phyloP scores from a whole-genome alignment of 2,797 vertebrate genomes.

The Sebastes kiyomatsui region DNA sequence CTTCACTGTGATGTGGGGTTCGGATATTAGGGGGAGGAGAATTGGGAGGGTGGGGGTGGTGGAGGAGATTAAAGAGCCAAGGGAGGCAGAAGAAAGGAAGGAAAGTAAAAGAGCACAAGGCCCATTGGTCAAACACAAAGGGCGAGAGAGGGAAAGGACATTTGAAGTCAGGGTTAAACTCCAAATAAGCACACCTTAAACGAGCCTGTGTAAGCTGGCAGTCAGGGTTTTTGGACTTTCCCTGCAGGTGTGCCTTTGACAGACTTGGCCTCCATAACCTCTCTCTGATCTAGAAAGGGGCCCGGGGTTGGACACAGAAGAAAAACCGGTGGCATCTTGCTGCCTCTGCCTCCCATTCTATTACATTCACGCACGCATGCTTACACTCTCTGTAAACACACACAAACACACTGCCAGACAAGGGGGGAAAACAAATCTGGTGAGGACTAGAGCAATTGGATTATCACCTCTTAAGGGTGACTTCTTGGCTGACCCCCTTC shows the following conservation, averaged over 20 bases:
- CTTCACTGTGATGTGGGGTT: conserved; percentile 71
- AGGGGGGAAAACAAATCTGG: conserved; percentile 78
- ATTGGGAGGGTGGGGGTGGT: conserved; percentile 71
- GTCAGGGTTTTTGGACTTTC: conserved; percentile 73
- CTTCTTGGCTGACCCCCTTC: conserved; percentile 84
- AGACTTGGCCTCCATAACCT: conserved; percentile 78
- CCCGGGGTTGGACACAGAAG: conserved; percentile 60
- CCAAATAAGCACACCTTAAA: conserved; percentile 86
- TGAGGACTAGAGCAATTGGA: conserved; percentile 83
- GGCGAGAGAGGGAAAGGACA: conserved; percentile 74
- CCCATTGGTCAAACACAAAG: conserved; percentile 85
- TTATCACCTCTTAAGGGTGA: conserved; percentile 87
- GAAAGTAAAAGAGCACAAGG: conserved; percentile 82
- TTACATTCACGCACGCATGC: conserved; percentile 58
- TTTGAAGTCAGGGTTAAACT: conserved; percentile 83
- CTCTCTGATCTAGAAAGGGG: conserved; percentile 72
- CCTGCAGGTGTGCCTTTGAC: conserved; percentile 85
- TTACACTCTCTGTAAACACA: conserved; percentile 68
- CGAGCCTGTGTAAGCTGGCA: conserved; percentile 74
- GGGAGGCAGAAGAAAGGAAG: conserved; percentile 77
- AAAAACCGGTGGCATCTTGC: conserved; percentile 67
- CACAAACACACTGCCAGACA: conserved; percentile 62
- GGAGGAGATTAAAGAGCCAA: conserved; percentile 80
- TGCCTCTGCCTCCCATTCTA: conserved; percentile 62
- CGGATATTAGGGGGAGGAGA: conserved; percentile 75